Percentiles rank a stretch among this genome's conserved stretches.
These are phyloP conservation scores for Sceloporus undulatus DNA, from an alignment of 2,113 vertebrate genomes.

Conservation along the genomic window DNA sequence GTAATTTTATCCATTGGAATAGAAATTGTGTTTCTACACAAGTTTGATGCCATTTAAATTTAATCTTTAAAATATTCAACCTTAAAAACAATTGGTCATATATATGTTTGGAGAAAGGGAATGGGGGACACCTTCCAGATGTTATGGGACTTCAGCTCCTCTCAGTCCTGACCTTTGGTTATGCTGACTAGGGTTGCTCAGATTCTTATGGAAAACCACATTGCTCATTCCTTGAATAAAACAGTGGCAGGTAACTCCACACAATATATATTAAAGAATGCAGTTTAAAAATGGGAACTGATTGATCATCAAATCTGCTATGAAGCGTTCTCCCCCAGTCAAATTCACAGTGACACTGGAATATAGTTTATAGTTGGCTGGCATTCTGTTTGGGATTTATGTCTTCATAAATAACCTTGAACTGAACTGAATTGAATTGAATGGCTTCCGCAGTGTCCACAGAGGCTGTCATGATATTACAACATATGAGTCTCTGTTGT, in stretches of 20 bases:
- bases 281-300: neutral
- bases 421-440: no score
- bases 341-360: neutral
- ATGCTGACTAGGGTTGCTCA: no score
- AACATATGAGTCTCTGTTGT: no score
- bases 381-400: no score
- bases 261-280: neutral
- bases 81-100: neutral
- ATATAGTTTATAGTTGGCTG: no score
- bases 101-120: neutral
- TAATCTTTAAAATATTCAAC: neutral
- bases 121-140: neutral
- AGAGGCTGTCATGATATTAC: no score
- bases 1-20: neutral
- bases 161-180: no score
- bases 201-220: no score
- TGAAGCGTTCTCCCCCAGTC: neutral
- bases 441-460: no score
- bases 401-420: no score
- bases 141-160: neutral
- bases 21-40: neutral
- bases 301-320: neutral
- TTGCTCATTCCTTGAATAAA: neutral
- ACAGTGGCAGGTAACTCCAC: neutral
- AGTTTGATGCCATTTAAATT: neutral